A percentile compares a stretch with the other conserved stretches of the same genome.
These are phyloP conservation scores for Diadumene lineata DNA, from an alignment of 92 coral and sea anemone genomes.

Conservation along the genomic window DNA sequence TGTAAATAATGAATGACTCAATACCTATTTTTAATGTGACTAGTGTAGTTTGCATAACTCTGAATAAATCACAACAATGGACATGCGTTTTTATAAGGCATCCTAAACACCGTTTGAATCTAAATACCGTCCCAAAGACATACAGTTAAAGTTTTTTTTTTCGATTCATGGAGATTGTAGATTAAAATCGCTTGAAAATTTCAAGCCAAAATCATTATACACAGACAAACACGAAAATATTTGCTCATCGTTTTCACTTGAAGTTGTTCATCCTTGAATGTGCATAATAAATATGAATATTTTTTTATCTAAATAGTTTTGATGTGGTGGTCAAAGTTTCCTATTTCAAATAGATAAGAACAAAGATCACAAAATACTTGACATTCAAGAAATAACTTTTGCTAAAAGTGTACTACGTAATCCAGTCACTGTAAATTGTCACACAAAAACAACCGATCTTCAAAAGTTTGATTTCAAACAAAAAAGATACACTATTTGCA, in stretches of 20 bases:
- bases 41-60: neutral
- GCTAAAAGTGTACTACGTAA: neutral
- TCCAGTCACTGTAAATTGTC: constrained; percentile 16
- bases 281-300: too few relatives aligned
- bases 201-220: too few relatives aligned
- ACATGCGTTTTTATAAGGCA: neutral
- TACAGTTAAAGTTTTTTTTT: too few relatives aligned
- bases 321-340: neutral
- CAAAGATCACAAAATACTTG: constrained; percentile 19
- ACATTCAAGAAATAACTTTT: constrained; percentile 37
- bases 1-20: too few relatives aligned
- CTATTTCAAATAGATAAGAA: constrained; percentile 1
- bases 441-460: constrained; percentile 10
- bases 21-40: neutral
- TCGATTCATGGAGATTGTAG: too few relatives aligned
- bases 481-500: neutral
- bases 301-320: too few relatives aligned
- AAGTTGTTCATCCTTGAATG: too few relatives aligned
- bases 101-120: neutral
- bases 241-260: too few relatives aligned
- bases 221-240: too few relatives aligned
- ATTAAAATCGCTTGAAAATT: too few relatives aligned
- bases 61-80: neutral
- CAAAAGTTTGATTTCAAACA: neutral
- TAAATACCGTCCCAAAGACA: too few relatives aligned